Conservation (phyloP, 2,113 vertebrate species). For the Polypterus bichir region DNA sequence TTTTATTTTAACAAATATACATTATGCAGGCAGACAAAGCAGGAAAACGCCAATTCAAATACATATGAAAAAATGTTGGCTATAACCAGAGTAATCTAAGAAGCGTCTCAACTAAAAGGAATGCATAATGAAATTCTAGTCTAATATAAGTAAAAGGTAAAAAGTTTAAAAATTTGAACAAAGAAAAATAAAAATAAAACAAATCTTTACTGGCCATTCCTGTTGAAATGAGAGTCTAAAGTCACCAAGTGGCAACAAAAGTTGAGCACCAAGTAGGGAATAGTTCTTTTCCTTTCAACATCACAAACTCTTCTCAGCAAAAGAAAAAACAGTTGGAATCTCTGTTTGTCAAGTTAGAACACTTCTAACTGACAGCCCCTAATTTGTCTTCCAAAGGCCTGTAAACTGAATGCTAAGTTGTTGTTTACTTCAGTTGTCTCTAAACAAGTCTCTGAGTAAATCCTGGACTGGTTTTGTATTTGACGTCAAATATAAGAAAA, state of each 20-base stretch:
- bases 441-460: slow-evolving; percentile 52
- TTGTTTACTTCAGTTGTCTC: slow-evolving; percentile 29
- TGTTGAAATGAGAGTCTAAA: slow-evolving; percentile 70
- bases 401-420: slow-evolving; percentile 36
- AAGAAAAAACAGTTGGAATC: slow-evolving; percentile 34
- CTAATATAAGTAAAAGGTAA: slow-evolving; percentile 70
- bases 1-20: slow-evolving; percentile 63
- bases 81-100: slow-evolving; percentile 58
- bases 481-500: slow-evolving; percentile 73
- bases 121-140: slow-evolving; percentile 79
- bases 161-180: slow-evolving; percentile 68
- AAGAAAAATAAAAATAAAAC: slow-evolving; percentile 50
- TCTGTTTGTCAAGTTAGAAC: slow-evolving; percentile 73
- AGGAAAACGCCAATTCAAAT: slow-evolving; percentile 60
- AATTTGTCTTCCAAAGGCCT: no score
- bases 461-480: slow-evolving; percentile 48
- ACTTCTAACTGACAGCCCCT: slow-evolving; percentile 26
- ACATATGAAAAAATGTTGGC: slow-evolving; percentile 52
- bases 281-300: slow-evolving; percentile 28
- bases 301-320: slow-evolving; percentile 10
- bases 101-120: slow-evolving; percentile 81
- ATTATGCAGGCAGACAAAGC: slow-evolving; percentile 69
- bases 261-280: slow-evolving; percentile 68
- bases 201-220: slow-evolving; percentile 76
- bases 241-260: slow-evolving; percentile 67